phyloP scores from a whole-genome alignment of 2,113 vertebrate genomes.

The Brienomyrus longianalis region DNA sequence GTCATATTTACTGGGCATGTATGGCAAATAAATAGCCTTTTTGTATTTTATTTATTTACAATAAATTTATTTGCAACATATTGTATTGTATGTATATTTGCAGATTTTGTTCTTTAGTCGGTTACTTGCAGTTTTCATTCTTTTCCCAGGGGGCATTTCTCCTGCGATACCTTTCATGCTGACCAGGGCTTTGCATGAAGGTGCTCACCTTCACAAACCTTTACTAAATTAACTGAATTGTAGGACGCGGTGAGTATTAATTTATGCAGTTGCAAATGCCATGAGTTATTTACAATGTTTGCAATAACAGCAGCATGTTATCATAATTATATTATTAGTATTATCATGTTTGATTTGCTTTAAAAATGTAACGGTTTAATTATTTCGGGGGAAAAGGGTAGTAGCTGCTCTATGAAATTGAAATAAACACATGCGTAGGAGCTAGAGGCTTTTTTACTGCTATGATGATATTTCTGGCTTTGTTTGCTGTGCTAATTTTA shows the following conservation, averaged over 20 bases:
- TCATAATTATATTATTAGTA: neutral
- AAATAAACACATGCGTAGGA: neutral
- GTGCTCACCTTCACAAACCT: neutral
- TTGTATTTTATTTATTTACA: neutral
- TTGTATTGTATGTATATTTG: neutral
- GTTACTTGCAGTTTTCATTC: neutral
- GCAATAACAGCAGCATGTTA: neutral
- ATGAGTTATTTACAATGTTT: neutral
- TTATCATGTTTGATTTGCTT: neutral
- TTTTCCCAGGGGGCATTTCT: neutral
- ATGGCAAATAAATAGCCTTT: neutral
- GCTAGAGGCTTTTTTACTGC: neutral
- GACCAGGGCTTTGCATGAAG: neutral
- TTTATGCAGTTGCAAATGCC: neutral
- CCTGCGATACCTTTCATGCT: neutral
- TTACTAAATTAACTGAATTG: neutral
- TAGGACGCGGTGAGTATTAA: neutral
- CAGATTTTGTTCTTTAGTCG: neutral
- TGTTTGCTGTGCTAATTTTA: neutral
- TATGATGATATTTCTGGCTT: neutral
- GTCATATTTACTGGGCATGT: neutral
- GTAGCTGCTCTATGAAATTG: neutral
- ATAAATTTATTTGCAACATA: too few species aligned
- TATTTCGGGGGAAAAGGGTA: neutral
- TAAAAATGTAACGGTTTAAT: neutral